Percentiles rank a stretch among this genome's conserved stretches.
phyloP scores from a whole-genome alignment of 2,113 vertebrate genomes.

The Hydrolagus affinis region DNA sequence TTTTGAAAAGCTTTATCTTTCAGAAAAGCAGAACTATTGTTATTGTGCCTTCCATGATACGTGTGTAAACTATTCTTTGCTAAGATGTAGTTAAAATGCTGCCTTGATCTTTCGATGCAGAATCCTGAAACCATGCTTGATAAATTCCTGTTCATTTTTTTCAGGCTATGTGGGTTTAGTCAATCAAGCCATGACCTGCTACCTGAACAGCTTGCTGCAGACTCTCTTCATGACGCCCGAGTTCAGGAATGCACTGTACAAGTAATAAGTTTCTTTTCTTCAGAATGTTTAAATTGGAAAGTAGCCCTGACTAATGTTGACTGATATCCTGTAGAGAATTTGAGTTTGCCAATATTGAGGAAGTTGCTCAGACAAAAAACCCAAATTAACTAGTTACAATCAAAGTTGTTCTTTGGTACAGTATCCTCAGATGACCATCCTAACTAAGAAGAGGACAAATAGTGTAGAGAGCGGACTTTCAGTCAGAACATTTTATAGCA shows the following conservation, averaged over 20 bases:
- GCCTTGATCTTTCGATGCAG: background rate
- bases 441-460: too few relatives aligned
- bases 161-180: conserved; percentile 94
- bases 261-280: conserved; percentile 55
- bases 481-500: too few relatives aligned
- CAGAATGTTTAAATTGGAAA: background rate
- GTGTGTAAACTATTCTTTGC: background rate
- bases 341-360: too few relatives aligned
- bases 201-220: conserved; percentile 95
- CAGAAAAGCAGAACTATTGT: background rate
- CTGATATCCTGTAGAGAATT: too few relatives aligned
- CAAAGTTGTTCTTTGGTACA: too few relatives aligned
- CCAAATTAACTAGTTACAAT: too few relatives aligned
- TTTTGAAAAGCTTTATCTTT: background rate
- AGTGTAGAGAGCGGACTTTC: too few relatives aligned
- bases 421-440: too few relatives aligned
- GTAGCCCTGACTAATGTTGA: too few relatives aligned
- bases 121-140: background rate
- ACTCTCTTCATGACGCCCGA: conserved; percentile 98
- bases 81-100: background rate
- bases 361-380: too few relatives aligned
- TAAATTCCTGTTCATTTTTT: conserved; percentile 36
- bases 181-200: conserved; percentile 98
- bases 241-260: conserved; percentile 97
- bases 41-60: background rate